A percentile compares a stretch with the other conserved stretches of the same genome.
Conservation (phyloP, 2,888 invertebrate genomes). For the Suillia variegata region DNA sequence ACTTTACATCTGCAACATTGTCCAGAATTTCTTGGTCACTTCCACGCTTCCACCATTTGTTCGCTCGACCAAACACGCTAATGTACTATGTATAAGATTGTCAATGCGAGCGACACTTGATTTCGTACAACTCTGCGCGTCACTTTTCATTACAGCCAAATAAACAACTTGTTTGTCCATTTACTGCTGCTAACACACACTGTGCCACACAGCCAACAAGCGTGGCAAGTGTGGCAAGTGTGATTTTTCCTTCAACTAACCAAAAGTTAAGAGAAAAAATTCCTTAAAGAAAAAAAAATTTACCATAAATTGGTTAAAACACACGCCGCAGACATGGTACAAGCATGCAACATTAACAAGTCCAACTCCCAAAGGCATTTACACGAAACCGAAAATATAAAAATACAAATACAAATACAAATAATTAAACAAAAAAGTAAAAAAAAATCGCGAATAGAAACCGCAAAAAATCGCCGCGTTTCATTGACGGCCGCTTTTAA, state of each 20-base stretch:
- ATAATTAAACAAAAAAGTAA: no score
- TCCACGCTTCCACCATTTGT: no score
- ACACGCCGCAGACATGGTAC: constrained; percentile 9
- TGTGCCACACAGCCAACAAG: neutral
- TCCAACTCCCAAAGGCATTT: constrained; percentile 11
- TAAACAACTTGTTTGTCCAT: neutral
- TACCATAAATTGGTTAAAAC: neutral
- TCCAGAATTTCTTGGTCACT: no score
- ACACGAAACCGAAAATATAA: no score
- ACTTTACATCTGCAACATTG: no score
- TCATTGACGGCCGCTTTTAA: constrained; percentile 16
- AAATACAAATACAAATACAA: no score
- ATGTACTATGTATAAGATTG: no score
- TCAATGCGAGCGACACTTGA: neutral
- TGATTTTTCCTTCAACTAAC: no score
- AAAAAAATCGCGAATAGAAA: constrained; percentile 1
- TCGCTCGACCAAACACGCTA: no score
- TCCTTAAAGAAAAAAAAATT: neutral
- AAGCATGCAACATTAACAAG: constrained; percentile 17
- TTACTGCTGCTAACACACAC: neutral
- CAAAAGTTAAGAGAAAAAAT: neutral
- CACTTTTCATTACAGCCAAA: constrained; percentile 5
- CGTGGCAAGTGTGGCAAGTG: neutral
- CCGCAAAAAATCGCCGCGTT: constrained; percentile 3
- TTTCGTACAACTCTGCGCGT: neutral